Percentiles rank a stretch among this genome's conserved stretches.
phyloP scores from a whole-genome alignment of 2,888 invertebrate species.

The Automeris io region DNA sequence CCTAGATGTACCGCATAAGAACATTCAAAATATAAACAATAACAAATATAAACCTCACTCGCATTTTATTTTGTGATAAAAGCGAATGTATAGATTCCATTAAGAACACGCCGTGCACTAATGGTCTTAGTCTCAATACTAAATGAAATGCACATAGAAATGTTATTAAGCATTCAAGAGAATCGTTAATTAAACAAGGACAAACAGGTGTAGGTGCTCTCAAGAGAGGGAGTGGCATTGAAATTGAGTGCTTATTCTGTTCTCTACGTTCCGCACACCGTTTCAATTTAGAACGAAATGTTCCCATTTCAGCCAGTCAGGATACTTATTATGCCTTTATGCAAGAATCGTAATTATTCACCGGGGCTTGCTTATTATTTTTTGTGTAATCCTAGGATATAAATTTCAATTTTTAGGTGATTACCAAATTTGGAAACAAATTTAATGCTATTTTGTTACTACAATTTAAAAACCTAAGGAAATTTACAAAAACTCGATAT shows the following conservation, averaged over 20 bases:
- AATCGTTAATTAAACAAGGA: slow-evolving; percentile 15
- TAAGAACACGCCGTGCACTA: slow-evolving; percentile 9
- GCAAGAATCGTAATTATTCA: neutral
- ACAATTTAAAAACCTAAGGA: too few relatives aligned
- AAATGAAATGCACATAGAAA: slow-evolving; percentile 21
- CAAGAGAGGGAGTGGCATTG: neutral
- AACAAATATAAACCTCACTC: too few relatives aligned
- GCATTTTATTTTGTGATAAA: too few relatives aligned
- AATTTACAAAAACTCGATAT: too few relatives aligned
- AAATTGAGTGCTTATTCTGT: neutral
- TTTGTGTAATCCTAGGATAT: neutral
- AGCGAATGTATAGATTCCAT: neutral
- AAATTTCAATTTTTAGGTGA: too few relatives aligned
- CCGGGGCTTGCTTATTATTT: neutral
- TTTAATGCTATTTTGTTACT: too few relatives aligned
- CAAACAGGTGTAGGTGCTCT: slow-evolving; percentile 11
- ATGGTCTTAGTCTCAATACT: slow-evolving; percentile 12
- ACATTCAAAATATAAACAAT: neutral
- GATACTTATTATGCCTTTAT: neutral
- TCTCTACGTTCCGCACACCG: neutral
- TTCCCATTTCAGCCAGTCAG: neutral
- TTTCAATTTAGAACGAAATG: slow-evolving; percentile 3
- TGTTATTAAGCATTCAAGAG: slow-evolving; percentile 16
- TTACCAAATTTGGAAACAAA: too few relatives aligned
- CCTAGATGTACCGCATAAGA: neutral